Evolutionary conservation across 2,888 invertebrate genomes (phyloP).

Genomic region (Acanthosepion esculentum): DNA sequence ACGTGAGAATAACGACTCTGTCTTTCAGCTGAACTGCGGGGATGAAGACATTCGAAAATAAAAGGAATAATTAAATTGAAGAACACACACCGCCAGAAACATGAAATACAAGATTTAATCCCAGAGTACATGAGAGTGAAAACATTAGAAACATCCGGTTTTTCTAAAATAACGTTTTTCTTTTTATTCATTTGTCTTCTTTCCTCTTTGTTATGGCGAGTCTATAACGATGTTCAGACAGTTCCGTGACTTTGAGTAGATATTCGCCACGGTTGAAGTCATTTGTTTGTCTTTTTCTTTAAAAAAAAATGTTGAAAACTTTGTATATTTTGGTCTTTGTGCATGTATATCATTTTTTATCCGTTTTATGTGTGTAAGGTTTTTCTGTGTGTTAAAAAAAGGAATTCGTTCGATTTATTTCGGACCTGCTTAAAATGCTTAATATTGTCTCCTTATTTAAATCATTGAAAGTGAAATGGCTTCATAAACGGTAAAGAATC

Average conservation of each 20-base stretch:
- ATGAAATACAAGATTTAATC: slow-evolving; percentile 22
- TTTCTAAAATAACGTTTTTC: background rate
- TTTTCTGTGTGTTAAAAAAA: background rate
- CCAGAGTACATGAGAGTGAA: slow-evolving; percentile 15
- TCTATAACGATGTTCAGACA: background rate
- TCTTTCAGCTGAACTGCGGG: too few species aligned
- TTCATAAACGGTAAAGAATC: too few species aligned
- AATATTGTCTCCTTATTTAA: too few species aligned
- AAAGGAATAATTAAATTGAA: background rate
- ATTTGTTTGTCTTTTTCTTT: background rate
- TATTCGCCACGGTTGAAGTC: background rate
- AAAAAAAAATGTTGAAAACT: background rate
- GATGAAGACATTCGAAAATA: background rate
- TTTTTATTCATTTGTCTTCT: background rate
- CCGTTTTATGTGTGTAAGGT: background rate
- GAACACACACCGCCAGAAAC: background rate
- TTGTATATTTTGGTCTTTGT: background rate
- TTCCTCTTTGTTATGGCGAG: background rate
- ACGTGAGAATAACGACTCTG: too few species aligned
- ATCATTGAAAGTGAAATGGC: too few species aligned
- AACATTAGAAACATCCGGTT: slow-evolving; percentile 9
- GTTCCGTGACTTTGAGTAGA: background rate
- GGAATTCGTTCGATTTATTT: background rate
- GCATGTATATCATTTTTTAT: background rate
- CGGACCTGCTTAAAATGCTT: too few species aligned